Evolutionary conservation across 1,140 invertebrate species (phyloP).

Genomic region (Drosophila parvula): DNA sequence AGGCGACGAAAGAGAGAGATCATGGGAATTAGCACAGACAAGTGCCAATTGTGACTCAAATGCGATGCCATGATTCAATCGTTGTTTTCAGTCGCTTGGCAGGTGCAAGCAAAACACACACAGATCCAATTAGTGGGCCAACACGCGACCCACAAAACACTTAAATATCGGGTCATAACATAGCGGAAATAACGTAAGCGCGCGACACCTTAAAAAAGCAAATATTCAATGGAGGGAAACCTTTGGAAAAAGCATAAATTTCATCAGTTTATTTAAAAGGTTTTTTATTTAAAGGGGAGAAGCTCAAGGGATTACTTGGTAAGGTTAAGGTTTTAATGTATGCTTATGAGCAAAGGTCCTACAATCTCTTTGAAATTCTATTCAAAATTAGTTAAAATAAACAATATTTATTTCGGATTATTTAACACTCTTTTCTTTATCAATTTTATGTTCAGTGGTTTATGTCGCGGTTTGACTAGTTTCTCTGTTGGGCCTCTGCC

Average conservation of each 20-base stretch:
- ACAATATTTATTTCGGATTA: no score
- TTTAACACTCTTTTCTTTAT: no score
- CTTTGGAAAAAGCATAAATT: conserved; percentile 1
- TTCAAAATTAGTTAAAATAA: neutral
- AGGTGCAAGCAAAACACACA: conserved; percentile 11
- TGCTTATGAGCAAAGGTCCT: neutral
- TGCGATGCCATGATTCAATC: conserved; percentile 36
- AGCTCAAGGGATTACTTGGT: neutral
- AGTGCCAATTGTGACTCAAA: conserved; percentile 66
- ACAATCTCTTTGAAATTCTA: neutral
- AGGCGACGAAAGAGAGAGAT: conserved; percentile 3
- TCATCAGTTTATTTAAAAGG: neutral
- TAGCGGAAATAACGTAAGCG: conserved; percentile 16
- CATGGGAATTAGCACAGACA: conserved; percentile 51
- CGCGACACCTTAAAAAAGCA: conserved; percentile 7
- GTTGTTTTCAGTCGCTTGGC: conserved; percentile 6
- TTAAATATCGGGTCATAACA: conserved; percentile 10
- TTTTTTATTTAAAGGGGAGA: no score
- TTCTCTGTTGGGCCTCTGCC: no score
- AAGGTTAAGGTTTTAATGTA: neutral
- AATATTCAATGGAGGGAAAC: neutral
- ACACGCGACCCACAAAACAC: conserved; percentile 32
- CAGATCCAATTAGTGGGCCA: conserved; percentile 41
- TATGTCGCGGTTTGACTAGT: no score
- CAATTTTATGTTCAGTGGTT: no score